Conservation (phyloP, 2,888 invertebrate genomes). For the Lepidochrysops patricia region DNA sequence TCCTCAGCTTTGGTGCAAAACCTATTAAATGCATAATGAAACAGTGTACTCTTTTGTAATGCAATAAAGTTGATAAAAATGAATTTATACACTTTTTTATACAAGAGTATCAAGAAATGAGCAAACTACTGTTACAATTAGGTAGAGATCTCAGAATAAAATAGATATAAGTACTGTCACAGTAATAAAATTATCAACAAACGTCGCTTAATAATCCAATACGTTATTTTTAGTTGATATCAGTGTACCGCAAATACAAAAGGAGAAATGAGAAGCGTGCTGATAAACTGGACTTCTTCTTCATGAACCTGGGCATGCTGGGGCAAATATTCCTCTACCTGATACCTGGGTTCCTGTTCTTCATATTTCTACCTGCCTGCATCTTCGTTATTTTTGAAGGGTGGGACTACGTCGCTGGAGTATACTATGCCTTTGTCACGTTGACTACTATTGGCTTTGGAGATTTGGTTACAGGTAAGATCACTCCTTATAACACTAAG, state of each 20-base stretch:
- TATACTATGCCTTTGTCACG: conserved; percentile 92
- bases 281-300: conserved; percentile 75
- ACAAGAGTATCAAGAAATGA: too few species aligned
- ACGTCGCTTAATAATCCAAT: too few species aligned
- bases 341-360: conserved; percentile 91
- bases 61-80: too few species aligned
- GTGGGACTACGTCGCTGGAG: conserved; percentile 88
- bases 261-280: conserved; percentile 76
- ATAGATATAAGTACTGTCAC: too few species aligned
- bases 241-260: conserved; percentile 87
- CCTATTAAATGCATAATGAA: too few species aligned
- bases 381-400: conserved; percentile 89
- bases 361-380: conserved; percentile 89
- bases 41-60: too few species aligned
- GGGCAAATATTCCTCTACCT: conserved; percentile 88
- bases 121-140: too few species aligned
- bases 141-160: too few species aligned
- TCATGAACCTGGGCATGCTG: conserved; percentile 81
- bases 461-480: conserved; percentile 90
- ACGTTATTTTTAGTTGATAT: conserved; percentile 76
- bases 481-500: too few species aligned
- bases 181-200: too few species aligned
- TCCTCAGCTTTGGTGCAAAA: too few species aligned
- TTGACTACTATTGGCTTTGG: conserved; percentile 94
- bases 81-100: too few species aligned